Base-by-base conservation (phyloP, 2,888 invertebrate species). In the Phyllotreta cruciferae region DNA sequence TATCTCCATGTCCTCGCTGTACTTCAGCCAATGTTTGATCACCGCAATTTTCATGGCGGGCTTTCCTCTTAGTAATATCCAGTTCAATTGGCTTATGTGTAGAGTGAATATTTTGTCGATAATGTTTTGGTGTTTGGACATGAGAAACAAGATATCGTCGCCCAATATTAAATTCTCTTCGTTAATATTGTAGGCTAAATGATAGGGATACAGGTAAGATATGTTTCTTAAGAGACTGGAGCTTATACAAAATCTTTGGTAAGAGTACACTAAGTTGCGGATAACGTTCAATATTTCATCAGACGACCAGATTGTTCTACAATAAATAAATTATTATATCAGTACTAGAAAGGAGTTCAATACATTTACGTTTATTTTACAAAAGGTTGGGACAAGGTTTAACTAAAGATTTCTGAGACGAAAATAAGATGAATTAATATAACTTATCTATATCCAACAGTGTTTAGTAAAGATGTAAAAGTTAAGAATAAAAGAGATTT, bases 11-110 rank as follows among this genome's bases (percentile, higher is more conserved):
- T 62, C 60, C 35, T 47, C 45, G 6, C 62, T 60, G 1, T 62
- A 37, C 6, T 44, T 61, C 44, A 68, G 37, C 68, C 68, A 68
- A 24, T 39, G 50, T 34, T 54, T 37, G 8, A 68, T 41, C 9
- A 58, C 24, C 1, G 35, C 10, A 34, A 54, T 61, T 55, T 58
- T 58, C 11, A 68, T 8, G 3, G 3, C 34, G 1, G 1, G n/a
- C n/a, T 55, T 39, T 6, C 64, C 68, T 13, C 50, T 55, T 47
- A 52, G 37, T 50, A 68, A 14, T 3, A 66, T 62, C 68, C 68
- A 68, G 10, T 60, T 54, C 6, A 66, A 45, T 13, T 68, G 68
- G 7, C 66, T 61, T 4, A 61, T 36, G 10, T 66, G 62, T 10
- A 11, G 11, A 7, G 62, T 52, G 24, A 49, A 55, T 9, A 66